Conservation (phyloP, 2,888 invertebrate species). For the Chesias legatella region DNA sequence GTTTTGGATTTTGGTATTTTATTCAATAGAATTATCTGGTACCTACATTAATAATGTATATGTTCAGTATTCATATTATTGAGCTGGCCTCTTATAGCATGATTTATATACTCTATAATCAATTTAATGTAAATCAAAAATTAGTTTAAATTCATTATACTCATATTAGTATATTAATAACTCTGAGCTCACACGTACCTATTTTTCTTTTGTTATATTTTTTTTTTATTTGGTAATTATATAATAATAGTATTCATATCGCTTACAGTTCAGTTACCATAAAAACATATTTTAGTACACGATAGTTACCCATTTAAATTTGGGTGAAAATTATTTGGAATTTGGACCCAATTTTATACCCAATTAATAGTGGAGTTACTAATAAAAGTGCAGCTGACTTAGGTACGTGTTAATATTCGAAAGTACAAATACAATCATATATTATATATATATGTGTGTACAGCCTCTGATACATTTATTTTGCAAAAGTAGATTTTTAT, state of each 20-base stretch:
- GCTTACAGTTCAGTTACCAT: no score
- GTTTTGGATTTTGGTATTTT: slow-evolving; percentile 57
- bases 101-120: slow-evolving; percentile 26
- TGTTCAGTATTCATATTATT: slow-evolving; percentile 43
- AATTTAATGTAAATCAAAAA: slow-evolving; percentile 11
- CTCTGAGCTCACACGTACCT: no score
- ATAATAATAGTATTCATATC: no score
- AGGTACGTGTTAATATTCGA: slow-evolving; percentile 49
- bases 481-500: slow-evolving; percentile 9
- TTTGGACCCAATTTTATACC: slow-evolving; percentile 73
- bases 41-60: slow-evolving; percentile 29
- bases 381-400: slow-evolving; percentile 40
- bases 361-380: slow-evolving; percentile 61
- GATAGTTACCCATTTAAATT: not conserved
- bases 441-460: slow-evolving; percentile 8
- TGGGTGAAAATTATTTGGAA: slow-evolving; percentile 28
- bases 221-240: no score
- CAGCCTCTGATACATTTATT: slow-evolving; percentile 6
- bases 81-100: slow-evolving; percentile 54
- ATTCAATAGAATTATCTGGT: slow-evolving; percentile 28
- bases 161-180: not conserved
- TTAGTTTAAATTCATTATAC: slow-evolving; percentile 10
- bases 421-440: slow-evolving; percentile 51
- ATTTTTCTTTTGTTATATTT: no score
- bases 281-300: not conserved